Conservation (phyloP, 2,797 vertebrate genomes). For the Aldrovandia affinis region DNA sequence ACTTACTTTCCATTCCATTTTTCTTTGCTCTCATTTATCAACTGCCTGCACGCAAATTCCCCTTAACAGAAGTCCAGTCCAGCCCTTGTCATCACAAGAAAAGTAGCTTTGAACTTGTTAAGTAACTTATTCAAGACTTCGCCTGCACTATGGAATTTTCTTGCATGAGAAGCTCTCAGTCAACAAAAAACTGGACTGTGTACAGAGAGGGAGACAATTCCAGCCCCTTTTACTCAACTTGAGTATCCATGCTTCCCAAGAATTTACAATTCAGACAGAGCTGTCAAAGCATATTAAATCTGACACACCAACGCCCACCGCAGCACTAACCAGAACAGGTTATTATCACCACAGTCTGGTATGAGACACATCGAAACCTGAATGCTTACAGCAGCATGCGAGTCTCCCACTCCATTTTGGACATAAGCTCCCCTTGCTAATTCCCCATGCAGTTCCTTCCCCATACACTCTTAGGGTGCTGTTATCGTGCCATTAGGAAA, state of each 20-base stretch:
- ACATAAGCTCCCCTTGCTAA: no score
- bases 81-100: background rate
- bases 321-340: background rate
- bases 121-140: background rate
- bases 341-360: background rate
- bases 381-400: background rate
- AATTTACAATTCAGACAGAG: constrained; percentile 33
- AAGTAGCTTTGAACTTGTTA: background rate
- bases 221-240: constrained; percentile 36
- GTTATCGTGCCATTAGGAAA: background rate
- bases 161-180: constrained; percentile 32
- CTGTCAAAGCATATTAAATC: constrained; percentile 26
- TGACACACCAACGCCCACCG: background rate
- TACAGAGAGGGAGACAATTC: constrained; percentile 8
- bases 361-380: background rate
- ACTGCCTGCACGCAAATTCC: background rate
- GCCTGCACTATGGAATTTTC: constrained; percentile 24
- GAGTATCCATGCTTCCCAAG: constrained; percentile 25
- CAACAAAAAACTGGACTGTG: constrained; percentile 28
- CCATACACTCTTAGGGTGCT: background rate
- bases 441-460: background rate
- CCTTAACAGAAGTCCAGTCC: background rate
- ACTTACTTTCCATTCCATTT: background rate
- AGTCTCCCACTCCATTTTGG: background rate
- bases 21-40: background rate